Percentiles rank a stretch among this genome's conserved stretches.
These are phyloP conservation scores for Clarias magur DNA, from an alignment of 2,113 vertebrate genomes.

Conservation along the genomic window DNA sequence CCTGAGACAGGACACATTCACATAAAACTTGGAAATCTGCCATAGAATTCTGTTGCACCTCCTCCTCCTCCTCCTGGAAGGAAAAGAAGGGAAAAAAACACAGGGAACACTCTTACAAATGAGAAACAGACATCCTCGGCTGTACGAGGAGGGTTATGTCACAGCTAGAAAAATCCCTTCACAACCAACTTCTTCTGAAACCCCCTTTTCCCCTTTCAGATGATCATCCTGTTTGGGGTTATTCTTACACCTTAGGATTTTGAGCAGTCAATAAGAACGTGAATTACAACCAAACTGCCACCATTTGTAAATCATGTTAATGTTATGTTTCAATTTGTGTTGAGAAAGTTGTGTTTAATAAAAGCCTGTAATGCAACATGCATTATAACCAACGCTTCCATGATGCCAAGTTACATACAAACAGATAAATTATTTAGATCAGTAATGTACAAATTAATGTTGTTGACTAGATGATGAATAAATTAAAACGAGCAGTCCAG, in stretches of 20 bases:
- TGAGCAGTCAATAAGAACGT: background rate
- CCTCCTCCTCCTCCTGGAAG: slow-evolving; percentile 66
- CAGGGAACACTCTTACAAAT: slow-evolving; percentile 57
- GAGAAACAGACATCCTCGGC: slow-evolving; percentile 71
- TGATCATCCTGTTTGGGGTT: background rate
- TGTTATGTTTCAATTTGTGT: background rate
- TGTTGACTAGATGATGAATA: background rate
- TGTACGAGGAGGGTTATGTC: slow-evolving; percentile 68
- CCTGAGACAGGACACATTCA: slow-evolving; percentile 70
- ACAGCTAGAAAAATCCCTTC: slow-evolving; percentile 51
- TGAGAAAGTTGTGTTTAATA: background rate
- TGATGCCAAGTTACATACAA: background rate
- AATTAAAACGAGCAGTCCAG: background rate
- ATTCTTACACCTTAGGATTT: background rate
- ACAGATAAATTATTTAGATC: too few species aligned
- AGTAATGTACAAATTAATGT: too few species aligned
- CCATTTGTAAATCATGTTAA: background rate
- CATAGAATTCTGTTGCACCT: slow-evolving; percentile 65
- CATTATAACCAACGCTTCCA: background rate
- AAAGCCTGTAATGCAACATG: background rate
- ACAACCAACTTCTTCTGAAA: slow-evolving; percentile 18
- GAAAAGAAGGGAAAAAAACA: slow-evolving; percentile 46
- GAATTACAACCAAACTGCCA: background rate
- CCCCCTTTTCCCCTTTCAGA: background rate
- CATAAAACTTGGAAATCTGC: slow-evolving; percentile 67